These are phyloP conservation scores for Hipposideros armiger DNA, from an alignment of 2,113 vertebrate genomes.

Conservation along the genomic window DNA sequence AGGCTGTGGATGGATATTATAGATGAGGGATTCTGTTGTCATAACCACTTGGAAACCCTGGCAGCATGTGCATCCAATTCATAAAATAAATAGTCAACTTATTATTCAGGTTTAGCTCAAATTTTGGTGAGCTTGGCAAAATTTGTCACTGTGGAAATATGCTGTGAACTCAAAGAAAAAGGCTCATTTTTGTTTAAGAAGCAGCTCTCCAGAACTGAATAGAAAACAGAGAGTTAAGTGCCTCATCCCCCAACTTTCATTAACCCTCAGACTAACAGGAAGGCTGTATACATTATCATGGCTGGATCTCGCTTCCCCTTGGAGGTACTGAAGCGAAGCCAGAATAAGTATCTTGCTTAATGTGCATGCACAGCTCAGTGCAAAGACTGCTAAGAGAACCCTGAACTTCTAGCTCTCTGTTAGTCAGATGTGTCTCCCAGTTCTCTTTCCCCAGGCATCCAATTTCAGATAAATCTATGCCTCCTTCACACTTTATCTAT, in stretches of 20 bases:
- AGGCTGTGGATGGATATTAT: conserved; percentile 66
- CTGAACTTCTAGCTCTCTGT: conserved; percentile 53
- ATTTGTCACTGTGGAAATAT: conserved; percentile 78
- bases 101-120: conserved; percentile 84
- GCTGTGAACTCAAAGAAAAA: conserved; percentile 60
- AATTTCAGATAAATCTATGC: conserved; percentile 70
- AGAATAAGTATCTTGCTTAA: conserved; percentile 79
- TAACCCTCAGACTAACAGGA: conserved; percentile 75
- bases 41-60: conserved; percentile 72
- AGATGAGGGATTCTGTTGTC: conserved; percentile 84
- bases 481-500: conserved; percentile 62
- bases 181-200: conserved; percentile 64
- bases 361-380: conserved; percentile 59
- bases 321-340: conserved; percentile 77
- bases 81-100: conserved; percentile 85
- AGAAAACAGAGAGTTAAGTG: conserved; percentile 72
- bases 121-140: conserved; percentile 83
- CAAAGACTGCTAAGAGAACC: conserved; percentile 53
- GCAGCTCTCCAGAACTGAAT: conserved; percentile 61
- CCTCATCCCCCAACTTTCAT: conserved; percentile 73
- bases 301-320: conserved; percentile 59
- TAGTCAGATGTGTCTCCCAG: conserved; percentile 50
- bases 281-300: conserved; percentile 57
- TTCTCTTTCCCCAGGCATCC: conserved; percentile 64
- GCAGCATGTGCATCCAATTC: conserved; percentile 80